Base-by-base conservation (phyloP, 1,140 invertebrate genomes). In the Nasonia giraulti region DNA sequence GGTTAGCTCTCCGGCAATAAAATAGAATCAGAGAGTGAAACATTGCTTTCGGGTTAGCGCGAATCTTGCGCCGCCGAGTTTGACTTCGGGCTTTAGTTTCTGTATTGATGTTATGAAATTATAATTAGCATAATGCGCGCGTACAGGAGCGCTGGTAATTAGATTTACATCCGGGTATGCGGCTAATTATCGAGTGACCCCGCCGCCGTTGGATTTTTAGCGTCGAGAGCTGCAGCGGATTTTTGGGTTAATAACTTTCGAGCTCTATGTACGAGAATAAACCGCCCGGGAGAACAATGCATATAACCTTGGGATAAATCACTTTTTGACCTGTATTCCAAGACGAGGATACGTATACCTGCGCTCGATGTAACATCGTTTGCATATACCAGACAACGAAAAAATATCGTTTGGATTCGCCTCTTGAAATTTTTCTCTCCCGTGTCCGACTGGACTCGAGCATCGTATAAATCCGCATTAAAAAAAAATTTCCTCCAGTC, bases 321-420 rank as follows among this genome's bases (percentile, higher is more conserved):
- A 71, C 40, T 80, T 80, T 71, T 80, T 80, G 37, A 80, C 79
- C 79, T 80, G 44, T n/a, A 80, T 47, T 69, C 7, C 69, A 73
- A 55, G 12, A 17, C 17, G 27, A 27, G 17, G 40, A 55, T 55
- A 20, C 12, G 12, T 55, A 17, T 55, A 5, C 5, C 14, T 55
- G 12, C 11, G 10, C 10, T 4, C 6, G 12, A 5, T 62, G 17
- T n/a, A 62, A 17, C 7, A 62, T n/a, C 17, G 50, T 55, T 55
- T 17, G 12, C 20, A 62, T n/a, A 20, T n/a, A 62, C 12, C 6
- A 62, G 20, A 7, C 55, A 20, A 62, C 55, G 6, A 20, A 62
- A 62, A 20, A 7, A 62, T 62, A 20, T 20, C n/a, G 14, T 62
- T n/a, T 20, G 17, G 17, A 17, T 55, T 17, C 17, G 12, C 17